Base-by-base conservation (phyloP, 2,888 invertebrate genomes). In the Spodoptera littoralis region DNA sequence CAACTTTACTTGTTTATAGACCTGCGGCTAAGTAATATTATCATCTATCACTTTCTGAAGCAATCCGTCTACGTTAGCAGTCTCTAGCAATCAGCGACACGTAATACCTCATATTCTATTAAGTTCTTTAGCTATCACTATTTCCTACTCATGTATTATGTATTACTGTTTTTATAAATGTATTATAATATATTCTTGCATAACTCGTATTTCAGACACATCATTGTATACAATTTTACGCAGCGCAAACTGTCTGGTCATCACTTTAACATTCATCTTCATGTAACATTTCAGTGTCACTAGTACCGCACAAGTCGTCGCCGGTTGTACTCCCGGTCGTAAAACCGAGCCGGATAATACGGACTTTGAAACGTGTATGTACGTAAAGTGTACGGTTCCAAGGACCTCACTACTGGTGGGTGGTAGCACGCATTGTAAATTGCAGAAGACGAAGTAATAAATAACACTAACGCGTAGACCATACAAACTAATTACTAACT, bases 321-420 rank as follows among this genome's bases (percentile, higher is more conserved):
- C 82, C 90, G 5, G 67, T 71, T 51, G 77, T 85, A 73, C 88
- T 91, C 54, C 80, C 88, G 8, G 75, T 85, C 54, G 77, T 92
- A 83, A 92, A 90, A 80, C 84, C 90, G 73, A 90, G 86, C 81
- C 90, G 92, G 61, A 89, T 92, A 52, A 84, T 92, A 77, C 84
- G 92, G 82, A 92, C 89, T 81, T 89, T 93, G 63, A 90, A 88
- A 87, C 88, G 92, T 91, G 93, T 93, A 93, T 94, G 94, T 94
- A 94, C 92, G 94, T 94, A 92, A 84, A 82, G 80, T 84, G 79
- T 76, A 76, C 70, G 79, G 60, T 72, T 60, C 62, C 61, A 71
- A 49, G 50, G 55, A 58, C 45, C 63, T 12, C 70, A 80, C 68
- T 41, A 42, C 44, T 65, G 83, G 81, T 81, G 76, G 55, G 27